These are phyloP conservation scores for Ptychochromis oligacanthus DNA, from an alignment of 2,113 vertebrate species.

Conservation along the genomic window DNA sequence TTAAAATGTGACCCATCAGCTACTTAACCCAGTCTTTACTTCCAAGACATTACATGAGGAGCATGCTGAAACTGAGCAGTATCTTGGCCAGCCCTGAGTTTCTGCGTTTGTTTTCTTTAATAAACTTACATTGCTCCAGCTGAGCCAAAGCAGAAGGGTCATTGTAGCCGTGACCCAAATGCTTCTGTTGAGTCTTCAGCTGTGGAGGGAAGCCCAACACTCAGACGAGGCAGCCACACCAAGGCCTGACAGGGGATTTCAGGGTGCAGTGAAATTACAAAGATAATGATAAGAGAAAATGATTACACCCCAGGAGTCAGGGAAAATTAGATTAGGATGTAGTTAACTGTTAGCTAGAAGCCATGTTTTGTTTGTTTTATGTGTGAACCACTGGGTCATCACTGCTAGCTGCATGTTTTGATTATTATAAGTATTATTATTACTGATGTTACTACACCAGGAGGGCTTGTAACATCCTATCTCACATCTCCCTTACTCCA, in stretches of 20 bases:
- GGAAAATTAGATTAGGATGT: not conserved
- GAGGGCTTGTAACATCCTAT: not conserved
- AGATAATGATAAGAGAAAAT: constrained; percentile 7
- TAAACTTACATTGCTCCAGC: constrained; percentile 81
- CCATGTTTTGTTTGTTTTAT: not conserved
- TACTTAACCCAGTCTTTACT: not conserved
- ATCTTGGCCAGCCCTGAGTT: constrained; percentile 54
- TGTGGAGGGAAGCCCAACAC: constrained; percentile 42
- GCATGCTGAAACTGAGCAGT: constrained; percentile 50
- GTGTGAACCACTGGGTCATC: not conserved
- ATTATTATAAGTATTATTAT: not conserved
- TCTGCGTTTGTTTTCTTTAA: constrained; percentile 84
- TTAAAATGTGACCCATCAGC: not conserved
- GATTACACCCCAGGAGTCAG: not conserved
- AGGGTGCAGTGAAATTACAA: constrained; percentile 2
- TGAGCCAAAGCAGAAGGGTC: constrained; percentile 75
- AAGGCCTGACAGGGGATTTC: constrained; percentile 17
- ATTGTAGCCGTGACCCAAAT: constrained; percentile 58
- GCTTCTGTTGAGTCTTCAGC: constrained; percentile 74
- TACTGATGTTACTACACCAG: constrained; percentile 13
- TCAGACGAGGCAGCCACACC: constrained; percentile 47
- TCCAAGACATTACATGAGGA: constrained; percentile 47
- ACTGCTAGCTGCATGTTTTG: not conserved
- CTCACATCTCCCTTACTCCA: constrained; percentile 8
- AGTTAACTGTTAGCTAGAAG: not conserved